Evolutionary conservation across 2,113 vertebrate genomes (phyloP).

Genomic region (human): DNA sequence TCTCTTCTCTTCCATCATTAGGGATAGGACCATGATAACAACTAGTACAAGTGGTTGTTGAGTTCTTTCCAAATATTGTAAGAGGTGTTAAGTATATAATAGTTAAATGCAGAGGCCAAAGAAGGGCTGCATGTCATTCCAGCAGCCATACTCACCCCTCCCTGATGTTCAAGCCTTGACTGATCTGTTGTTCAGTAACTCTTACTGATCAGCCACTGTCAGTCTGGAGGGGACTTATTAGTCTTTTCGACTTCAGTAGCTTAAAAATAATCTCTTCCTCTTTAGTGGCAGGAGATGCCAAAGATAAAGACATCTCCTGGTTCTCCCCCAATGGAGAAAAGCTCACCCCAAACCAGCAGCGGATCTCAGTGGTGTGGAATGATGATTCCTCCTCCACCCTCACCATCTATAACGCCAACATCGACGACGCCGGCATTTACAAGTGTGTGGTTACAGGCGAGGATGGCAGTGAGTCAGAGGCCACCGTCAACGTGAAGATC

Average conservation of each 20-base stretch:
- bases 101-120: background rate
- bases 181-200: background rate
- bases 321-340: conserved; percentile 94
- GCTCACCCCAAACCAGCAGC: conserved; percentile 91
- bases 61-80: background rate
- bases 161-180: accelerated
- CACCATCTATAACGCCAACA: conserved; percentile 95
- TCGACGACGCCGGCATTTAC: conserved; percentile 94
- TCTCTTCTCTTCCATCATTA: background rate
- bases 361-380: conserved; percentile 92
- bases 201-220: background rate
- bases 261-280: conserved; percentile 53
- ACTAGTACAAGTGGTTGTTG: background rate
- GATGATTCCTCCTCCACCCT: conserved; percentile 95
- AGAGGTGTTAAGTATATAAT: no score
- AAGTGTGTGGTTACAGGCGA: conserved; percentile 91
- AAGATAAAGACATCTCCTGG: conserved; percentile 95
- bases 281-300: conserved; percentile 92
- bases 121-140: background rate
- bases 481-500: conserved; percentile 96
- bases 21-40: background rate
- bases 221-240: background rate
- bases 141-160: accelerated
- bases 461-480: conserved; percentile 90
- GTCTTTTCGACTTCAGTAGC: background rate